These are phyloP conservation scores for Campoletis raptor DNA, from an alignment of 2,888 invertebrate species.

Conservation along the genomic window DNA sequence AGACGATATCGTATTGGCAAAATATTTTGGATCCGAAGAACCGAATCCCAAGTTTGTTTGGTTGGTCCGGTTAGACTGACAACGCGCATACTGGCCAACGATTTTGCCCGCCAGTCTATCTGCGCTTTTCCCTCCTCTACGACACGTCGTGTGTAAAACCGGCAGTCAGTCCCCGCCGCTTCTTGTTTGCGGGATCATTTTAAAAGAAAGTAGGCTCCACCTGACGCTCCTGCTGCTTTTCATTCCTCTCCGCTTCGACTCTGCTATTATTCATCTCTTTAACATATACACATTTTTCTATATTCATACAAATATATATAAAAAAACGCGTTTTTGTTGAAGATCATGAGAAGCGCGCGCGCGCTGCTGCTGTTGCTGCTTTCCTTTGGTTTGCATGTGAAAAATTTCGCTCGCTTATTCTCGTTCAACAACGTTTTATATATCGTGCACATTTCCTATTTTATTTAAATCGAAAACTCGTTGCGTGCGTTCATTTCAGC, in stretches of 20 bases:
- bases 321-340: background rate
- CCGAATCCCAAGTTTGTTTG: slow-evolving; percentile 54
- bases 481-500: background rate
- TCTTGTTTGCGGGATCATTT: slow-evolving; percentile 55
- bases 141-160: slow-evolving; percentile 50
- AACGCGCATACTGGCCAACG: slow-evolving; percentile 61
- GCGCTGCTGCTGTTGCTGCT: slow-evolving; percentile 10
- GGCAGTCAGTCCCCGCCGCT: slow-evolving; percentile 55
- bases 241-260: slow-evolving; percentile 55
- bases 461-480: slow-evolving; percentile 12
- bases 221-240: slow-evolving; percentile 70
- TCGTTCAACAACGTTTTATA: background rate
- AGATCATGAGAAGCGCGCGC: slow-evolving; percentile 45
- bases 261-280: slow-evolving; percentile 55
- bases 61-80: slow-evolving; percentile 64
- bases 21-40: slow-evolving; percentile 7
- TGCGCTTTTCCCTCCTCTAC: slow-evolving; percentile 55
- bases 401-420: slow-evolving; percentile 51
- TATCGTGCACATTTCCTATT: slow-evolving; percentile 30
- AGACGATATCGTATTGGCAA: slow-evolving; percentile 7
- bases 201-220: slow-evolving; percentile 70
- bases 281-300: slow-evolving; percentile 26
- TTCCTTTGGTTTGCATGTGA: slow-evolving; percentile 59
- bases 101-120: slow-evolving; percentile 52
- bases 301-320: slow-evolving; percentile 15